phyloP scores from a whole-genome alignment of 2,888 invertebrate genomes.

The Brachyptera putata region DNA sequence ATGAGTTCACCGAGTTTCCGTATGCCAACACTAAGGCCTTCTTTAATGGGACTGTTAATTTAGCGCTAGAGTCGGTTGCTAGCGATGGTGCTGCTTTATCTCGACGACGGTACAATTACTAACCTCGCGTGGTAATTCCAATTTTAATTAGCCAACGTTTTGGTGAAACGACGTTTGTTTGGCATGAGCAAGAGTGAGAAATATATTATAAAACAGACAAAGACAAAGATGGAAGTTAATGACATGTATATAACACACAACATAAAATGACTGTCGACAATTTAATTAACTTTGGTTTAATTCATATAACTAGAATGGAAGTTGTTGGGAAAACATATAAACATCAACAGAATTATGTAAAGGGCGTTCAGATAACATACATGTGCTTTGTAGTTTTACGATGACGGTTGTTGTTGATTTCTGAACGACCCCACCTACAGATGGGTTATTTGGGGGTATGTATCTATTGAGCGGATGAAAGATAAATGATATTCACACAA shows the following conservation, averaged over 20 bases:
- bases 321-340: slow-evolving; percentile 7
- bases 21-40: slow-evolving; percentile 27
- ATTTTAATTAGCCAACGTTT: slow-evolving; percentile 32
- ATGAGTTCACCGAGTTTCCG: slow-evolving; percentile 28
- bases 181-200: not conserved
- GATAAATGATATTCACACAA: too few species aligned
- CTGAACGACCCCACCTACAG: too few species aligned
- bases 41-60: slow-evolving; percentile 33
- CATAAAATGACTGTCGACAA: slow-evolving; percentile 33
- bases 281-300: slow-evolving; percentile 31
- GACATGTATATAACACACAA: slow-evolving; percentile 25
- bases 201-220: not conserved
- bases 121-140: slow-evolving; percentile 33
- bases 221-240: slow-evolving; percentile 26
- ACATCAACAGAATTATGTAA: not conserved
- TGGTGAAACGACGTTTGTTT: slow-evolving; percentile 13
- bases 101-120: too few species aligned
- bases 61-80: slow-evolving; percentile 14
- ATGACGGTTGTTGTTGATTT: too few species aligned
- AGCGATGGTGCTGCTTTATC: not conserved
- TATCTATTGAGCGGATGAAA: too few species aligned
- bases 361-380: too few species aligned
- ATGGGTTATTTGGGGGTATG: too few species aligned
- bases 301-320: slow-evolving; percentile 12
- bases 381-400: too few species aligned